Conservation (phyloP, 2,888 invertebrate species). For the Rhimphoctona megacephalus region DNA sequence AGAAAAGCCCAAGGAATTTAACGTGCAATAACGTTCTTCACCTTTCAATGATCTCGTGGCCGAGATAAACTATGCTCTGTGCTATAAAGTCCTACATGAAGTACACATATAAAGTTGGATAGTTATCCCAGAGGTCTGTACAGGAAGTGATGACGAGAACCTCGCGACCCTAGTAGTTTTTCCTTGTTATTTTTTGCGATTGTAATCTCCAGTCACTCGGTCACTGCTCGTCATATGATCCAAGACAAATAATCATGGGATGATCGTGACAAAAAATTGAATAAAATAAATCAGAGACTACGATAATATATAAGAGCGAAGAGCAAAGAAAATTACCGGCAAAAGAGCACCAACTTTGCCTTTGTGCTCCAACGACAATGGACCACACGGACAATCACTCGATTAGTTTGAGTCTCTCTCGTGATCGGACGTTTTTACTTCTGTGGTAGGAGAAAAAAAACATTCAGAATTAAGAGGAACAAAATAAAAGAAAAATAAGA, state of each 20-base stretch:
- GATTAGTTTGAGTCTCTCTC: slow-evolving; percentile 16
- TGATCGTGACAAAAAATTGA: neutral
- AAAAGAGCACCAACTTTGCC: slow-evolving; percentile 3
- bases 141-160: slow-evolving; percentile 45
- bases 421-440: slow-evolving; percentile 10
- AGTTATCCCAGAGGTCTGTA: slow-evolving; percentile 18
- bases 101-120: neutral
- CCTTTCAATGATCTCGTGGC: slow-evolving; percentile 59
- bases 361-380: slow-evolving; percentile 22
- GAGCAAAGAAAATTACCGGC: slow-evolving; percentile 26
- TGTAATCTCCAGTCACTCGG: slow-evolving; percentile 26
- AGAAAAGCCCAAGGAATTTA: slow-evolving; percentile 48
- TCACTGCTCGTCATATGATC: slow-evolving; percentile 14
- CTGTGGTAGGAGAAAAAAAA: neutral
- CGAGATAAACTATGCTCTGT: slow-evolving; percentile 29
- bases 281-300: neutral
- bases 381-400: slow-evolving; percentile 9
- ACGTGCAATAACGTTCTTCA: slow-evolving; percentile 60
- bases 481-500: neutral
- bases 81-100: neutral
- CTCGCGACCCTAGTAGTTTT: slow-evolving; percentile 40
- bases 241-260: slow-evolving; percentile 13
- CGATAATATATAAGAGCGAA: neutral
- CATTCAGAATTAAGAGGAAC: neutral
- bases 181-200: slow-evolving; percentile 7